Base-by-base conservation (phyloP, 1,140 invertebrate genomes). In the Platorchestia sp. region DNA sequence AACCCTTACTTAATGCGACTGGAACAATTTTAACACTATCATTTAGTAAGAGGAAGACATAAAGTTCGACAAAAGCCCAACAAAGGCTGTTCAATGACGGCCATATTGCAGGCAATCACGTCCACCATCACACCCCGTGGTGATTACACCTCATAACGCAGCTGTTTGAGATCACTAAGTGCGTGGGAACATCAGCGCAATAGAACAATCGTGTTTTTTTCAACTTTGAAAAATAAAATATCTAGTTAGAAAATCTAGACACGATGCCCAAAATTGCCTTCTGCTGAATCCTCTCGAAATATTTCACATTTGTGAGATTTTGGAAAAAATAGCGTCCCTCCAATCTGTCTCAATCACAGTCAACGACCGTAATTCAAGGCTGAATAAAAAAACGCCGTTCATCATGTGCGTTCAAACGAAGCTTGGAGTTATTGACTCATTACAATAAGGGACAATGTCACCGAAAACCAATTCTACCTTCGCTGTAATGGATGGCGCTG, bases 381-480 rank as follows among this genome's bases (percentile, higher is more conserved):
- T 89, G 10, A 89, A 89, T 89, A 7, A 43, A 44, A 89, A 22
- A 89, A 89, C 87, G 42, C 43, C 41, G 87, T 89, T 44, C 87
- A 89, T 89, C 87, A 89, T 6, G 87, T 3, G 7, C 87, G 87
- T 89, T 42, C 41, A 44, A 89, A 89, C 87, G 0, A 27, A 89
- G 5, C 87, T 89, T 27, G 14, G 41, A 16, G 43, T 89, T 89
- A 89, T 89, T 89, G 87, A 89, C 87, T 89, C 87, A 89, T 89
- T 89, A 89, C 36, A 27, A 89, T 89, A 22, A 42, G 41, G 87
- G 43, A 41, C 87, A 89, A 89, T 42, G 27, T 75, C 87, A 42
- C 87, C 10, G 87, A 41, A 89, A 44, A 10, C 87, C 87, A 44
- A 44, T 27, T 89, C 87, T 27, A 89, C n/a, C 87, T 42, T 89